Percentiles rank a stretch among this genome's conserved stretches.
These are phyloP conservation scores for Gallinago undulata DNA, from an alignment of 2,113 vertebrate species.

Conservation along the genomic window DNA sequence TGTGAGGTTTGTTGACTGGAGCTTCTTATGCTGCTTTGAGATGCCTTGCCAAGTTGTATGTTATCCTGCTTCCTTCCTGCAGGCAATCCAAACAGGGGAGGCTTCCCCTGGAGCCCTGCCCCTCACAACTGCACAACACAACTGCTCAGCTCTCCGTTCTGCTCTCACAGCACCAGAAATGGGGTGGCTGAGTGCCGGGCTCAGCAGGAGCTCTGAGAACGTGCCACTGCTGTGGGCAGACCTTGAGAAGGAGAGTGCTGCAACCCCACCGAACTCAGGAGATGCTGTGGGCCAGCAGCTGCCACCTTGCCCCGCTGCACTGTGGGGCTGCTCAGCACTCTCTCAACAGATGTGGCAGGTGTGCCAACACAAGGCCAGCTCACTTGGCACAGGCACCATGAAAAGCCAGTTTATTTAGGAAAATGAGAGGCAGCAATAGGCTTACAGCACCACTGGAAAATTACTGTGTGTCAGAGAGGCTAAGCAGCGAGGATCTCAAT, in stretches of 20 bases:
- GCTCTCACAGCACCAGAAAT: not conserved
- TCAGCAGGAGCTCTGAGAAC: not conserved
- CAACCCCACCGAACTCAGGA: fast-evolving
- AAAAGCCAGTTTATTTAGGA: constrained; percentile 19
- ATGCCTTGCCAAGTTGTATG: not conserved
- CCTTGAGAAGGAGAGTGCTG: not conserved
- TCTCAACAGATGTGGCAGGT: not conserved
- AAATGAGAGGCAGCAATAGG: not conserved
- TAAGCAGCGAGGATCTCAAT: not conserved
- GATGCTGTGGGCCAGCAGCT: fast-evolving
- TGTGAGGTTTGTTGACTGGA: not conserved
- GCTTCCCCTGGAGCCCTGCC: constrained; percentile 7
- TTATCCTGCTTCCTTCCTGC: constrained; percentile 30
- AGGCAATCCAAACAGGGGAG: not conserved
- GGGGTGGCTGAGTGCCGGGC: not conserved
- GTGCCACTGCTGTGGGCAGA: not conserved
- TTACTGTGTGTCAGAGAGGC: not conserved
- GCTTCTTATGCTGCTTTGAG: not conserved
- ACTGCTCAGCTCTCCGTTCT: not conserved
- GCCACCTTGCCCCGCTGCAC: fast-evolving
- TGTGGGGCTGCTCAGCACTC: fast-evolving
- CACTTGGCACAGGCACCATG: not conserved
- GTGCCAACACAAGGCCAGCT: not conserved
- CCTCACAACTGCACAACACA: not conserved
- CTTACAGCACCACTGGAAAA: constrained; percentile 17